Evolutionary conservation across 2,797 vertebrate genomes (phyloP).

Genomic region (Ptychobarbus kaznakovi): DNA sequence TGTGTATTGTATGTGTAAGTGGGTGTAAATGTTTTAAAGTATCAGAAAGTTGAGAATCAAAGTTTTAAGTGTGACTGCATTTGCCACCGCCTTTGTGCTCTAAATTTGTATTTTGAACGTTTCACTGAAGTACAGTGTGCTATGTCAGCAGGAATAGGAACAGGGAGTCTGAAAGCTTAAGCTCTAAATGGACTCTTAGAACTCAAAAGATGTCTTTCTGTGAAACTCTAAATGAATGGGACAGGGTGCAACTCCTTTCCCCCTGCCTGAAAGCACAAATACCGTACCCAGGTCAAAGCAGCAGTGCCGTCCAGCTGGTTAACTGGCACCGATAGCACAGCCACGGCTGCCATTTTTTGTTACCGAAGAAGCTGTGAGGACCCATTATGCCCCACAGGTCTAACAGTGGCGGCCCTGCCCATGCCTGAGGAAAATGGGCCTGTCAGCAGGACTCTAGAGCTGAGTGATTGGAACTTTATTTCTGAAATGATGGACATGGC

Average conservation of each 20-base stretch:
- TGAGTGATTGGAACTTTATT: slow-evolving; percentile 57
- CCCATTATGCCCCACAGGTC: slow-evolving; percentile 61
- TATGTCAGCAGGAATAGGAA: slow-evolving; percentile 22
- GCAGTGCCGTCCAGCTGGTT: slow-evolving; percentile 73
- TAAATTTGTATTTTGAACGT: slow-evolving; percentile 16
- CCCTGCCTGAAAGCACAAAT: slow-evolving; percentile 37
- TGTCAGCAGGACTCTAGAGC: slow-evolving; percentile 56
- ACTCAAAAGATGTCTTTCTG: slow-evolving; percentile 39
- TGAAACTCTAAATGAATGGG: slow-evolving; percentile 17
- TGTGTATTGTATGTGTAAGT: slow-evolving; percentile 66
- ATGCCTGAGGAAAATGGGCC: slow-evolving; percentile 59
- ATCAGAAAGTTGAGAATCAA: not conserved
- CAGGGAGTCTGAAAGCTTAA: not conserved
- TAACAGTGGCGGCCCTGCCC: slow-evolving; percentile 52
- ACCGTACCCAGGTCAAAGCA: slow-evolving; percentile 37
- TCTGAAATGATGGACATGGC: slow-evolving; percentile 46
- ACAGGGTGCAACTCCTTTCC: slow-evolving; percentile 14
- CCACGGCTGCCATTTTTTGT: slow-evolving; percentile 60
- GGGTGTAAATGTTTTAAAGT: not conserved
- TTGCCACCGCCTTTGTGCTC: not conserved
- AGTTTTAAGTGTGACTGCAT: not conserved
- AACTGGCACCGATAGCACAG: slow-evolving; percentile 62
- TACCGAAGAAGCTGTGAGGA: slow-evolving; percentile 56
- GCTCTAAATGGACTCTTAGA: slow-evolving; percentile 36
- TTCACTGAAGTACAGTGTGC: slow-evolving; percentile 26